Conservation (phyloP, 2,797 vertebrate species). For the Pseudotriccus pelzelni region DNA sequence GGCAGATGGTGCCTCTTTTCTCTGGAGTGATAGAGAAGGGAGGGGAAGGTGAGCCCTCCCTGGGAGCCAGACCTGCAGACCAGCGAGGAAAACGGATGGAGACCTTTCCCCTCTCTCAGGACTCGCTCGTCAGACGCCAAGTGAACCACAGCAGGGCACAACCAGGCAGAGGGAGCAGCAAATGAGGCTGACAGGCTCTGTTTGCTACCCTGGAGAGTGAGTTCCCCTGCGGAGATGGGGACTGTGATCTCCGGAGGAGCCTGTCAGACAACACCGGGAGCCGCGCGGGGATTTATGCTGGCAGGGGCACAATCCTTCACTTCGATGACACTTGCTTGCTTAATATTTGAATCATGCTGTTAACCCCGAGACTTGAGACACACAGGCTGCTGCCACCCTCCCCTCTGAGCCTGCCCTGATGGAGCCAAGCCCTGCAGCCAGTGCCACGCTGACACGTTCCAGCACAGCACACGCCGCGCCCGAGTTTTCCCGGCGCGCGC, state of each 20-base stretch:
- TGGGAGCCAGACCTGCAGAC: too few relatives aligned
- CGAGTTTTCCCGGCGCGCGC: not conserved
- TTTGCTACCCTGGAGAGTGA: not conserved
- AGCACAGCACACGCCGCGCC: not conserved
- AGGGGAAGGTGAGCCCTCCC: not conserved
- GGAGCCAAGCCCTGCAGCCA: not conserved
- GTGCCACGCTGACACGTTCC: not conserved
- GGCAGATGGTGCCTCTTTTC: not conserved
- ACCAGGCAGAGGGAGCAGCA: not conserved
- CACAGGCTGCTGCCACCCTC: not conserved
- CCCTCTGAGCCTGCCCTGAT: not conserved
- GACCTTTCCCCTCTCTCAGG: not conserved
- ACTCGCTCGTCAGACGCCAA: not conserved
- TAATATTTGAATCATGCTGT: conserved; percentile 55
- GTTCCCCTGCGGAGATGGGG: not conserved
- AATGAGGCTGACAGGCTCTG: not conserved
- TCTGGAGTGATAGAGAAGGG: not conserved
- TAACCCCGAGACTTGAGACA: conserved; percentile 10
- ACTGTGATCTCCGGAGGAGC: not conserved
- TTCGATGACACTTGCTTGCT: conserved; percentile 29
- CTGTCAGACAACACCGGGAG: not conserved
- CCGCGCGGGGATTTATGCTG: not conserved
- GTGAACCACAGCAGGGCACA: not conserved
- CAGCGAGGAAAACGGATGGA: not conserved
- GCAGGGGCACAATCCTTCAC: conserved; percentile 20